Evolutionary conservation across 2,888 invertebrate species (phyloP).

Genomic region (Dyspetes luteomarginatus): DNA sequence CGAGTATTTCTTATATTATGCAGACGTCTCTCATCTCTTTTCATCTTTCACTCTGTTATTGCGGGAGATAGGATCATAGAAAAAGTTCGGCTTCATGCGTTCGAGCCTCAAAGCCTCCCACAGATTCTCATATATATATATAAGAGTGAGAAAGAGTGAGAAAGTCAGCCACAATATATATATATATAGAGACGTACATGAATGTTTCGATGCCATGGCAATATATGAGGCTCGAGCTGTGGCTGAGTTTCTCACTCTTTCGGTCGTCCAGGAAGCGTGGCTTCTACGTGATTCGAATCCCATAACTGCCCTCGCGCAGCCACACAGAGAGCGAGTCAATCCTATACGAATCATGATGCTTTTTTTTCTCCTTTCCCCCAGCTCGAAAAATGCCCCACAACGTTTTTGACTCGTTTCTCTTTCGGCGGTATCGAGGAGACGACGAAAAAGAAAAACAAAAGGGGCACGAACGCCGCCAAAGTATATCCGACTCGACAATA

Average conservation of each 20-base stretch:
- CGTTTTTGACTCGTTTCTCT: not conserved
- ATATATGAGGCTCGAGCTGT: slow-evolving; percentile 33
- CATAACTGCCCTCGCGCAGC: slow-evolving; percentile 65
- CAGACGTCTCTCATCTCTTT: slow-evolving; percentile 34
- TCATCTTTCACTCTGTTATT: slow-evolving; percentile 38
- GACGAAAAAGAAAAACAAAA: slow-evolving; percentile 35
- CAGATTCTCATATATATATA: slow-evolving; percentile 38
- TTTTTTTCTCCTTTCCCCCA: slow-evolving; percentile 26
- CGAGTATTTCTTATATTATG: slow-evolving; percentile 25
- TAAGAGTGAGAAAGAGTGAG: too few relatives aligned
- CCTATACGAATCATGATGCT: slow-evolving; percentile 57
- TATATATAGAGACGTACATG: slow-evolving; percentile 19
- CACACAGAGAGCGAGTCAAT: slow-evolving; percentile 48
- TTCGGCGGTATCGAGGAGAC: slow-evolving; percentile 28
- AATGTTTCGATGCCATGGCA: slow-evolving; percentile 32
- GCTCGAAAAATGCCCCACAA: not conserved
- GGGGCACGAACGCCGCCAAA: slow-evolving; percentile 30
- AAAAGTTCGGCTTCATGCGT: slow-evolving; percentile 53
- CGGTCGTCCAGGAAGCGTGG: slow-evolving; percentile 77
- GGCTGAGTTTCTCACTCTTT: slow-evolving; percentile 33
- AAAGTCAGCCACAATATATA: too few relatives aligned
- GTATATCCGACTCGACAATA: slow-evolving; percentile 37
- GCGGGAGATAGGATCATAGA: slow-evolving; percentile 53
- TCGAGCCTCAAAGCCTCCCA: slow-evolving; percentile 48
- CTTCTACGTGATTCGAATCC: slow-evolving; percentile 77